These are phyloP conservation scores for Plectropomus leopardus DNA, from an alignment of 2,113 vertebrate genomes.

Conservation along the genomic window DNA sequence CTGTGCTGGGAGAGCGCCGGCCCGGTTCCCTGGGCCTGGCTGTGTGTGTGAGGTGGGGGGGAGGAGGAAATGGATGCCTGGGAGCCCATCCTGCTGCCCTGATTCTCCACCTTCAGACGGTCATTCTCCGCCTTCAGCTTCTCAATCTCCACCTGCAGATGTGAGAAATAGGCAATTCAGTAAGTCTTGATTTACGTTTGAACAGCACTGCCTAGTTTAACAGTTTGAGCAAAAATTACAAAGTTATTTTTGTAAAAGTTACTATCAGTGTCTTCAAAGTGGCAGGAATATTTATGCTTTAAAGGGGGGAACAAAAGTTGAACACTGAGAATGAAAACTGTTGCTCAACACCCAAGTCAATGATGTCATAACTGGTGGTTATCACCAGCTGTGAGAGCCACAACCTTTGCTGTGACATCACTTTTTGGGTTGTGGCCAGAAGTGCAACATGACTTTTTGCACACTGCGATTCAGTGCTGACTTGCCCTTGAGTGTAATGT, in stretches of 20 bases:
- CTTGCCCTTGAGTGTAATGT: background rate
- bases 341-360: background rate
- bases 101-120: slow-evolving; percentile 93
- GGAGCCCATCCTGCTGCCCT: slow-evolving; percentile 91
- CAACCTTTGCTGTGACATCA: too few relatives aligned
- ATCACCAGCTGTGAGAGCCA: too few relatives aligned
- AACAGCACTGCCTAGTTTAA: too few relatives aligned
- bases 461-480: background rate
- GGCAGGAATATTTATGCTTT: background rate
- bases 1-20: slow-evolving; percentile 91
- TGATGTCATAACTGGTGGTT: too few relatives aligned
- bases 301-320: background rate
- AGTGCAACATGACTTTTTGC: background rate
- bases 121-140: slow-evolving; percentile 97
- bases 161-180: too few relatives aligned
- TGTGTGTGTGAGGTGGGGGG: slow-evolving; percentile 77
- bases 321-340: background rate
- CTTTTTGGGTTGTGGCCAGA: background rate
- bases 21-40: slow-evolving; percentile 80
- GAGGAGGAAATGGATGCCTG: slow-evolving; percentile 92
- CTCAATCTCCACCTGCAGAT: slow-evolving; percentile 91
- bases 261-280: too few relatives aligned
- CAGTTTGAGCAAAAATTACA: too few relatives aligned
- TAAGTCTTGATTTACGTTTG: too few relatives aligned
- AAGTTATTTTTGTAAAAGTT: too few relatives aligned